phyloP scores from a whole-genome alignment of 2,113 vertebrate genomes.

The Sakesphorus luctuosus region DNA sequence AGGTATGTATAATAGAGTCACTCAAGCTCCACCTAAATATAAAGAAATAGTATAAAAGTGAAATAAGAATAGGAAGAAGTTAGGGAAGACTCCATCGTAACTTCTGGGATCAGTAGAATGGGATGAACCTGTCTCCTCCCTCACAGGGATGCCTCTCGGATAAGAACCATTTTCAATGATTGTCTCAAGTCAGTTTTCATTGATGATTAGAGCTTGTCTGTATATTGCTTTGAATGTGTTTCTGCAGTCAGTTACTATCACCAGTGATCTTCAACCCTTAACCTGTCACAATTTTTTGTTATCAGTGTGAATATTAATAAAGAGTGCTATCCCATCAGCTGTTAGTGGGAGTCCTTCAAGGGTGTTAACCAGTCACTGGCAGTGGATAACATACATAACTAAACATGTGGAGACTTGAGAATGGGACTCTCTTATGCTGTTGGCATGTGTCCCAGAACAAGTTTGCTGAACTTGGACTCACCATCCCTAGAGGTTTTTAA shows the following conservation, averaged over 20 bases:
- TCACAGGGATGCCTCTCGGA: not conserved
- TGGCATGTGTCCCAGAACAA: not conserved
- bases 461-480: not conserved
- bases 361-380: rapidly evolving
- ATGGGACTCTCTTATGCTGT: not conserved
- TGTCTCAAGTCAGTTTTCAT: not conserved
- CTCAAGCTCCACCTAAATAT: not conserved
- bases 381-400: not conserved
- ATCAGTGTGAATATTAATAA: not conserved
- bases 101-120: not conserved
- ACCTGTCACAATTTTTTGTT: not conserved
- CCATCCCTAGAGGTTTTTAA: too few species aligned
- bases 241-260: not conserved
- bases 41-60: not conserved
- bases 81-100: not conserved
- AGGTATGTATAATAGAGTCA: not conserved
- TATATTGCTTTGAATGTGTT: not conserved
- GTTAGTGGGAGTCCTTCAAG: not conserved
- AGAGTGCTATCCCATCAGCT: too few species aligned
- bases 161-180: not conserved
- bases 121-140: not conserved
- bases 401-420: not conserved
- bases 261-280: not conserved
- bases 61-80: not conserved
- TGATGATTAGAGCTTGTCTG: not conserved